These are phyloP conservation scores for Piaya cayana DNA, from an alignment of 2,113 vertebrate species.

Conservation along the genomic window DNA sequence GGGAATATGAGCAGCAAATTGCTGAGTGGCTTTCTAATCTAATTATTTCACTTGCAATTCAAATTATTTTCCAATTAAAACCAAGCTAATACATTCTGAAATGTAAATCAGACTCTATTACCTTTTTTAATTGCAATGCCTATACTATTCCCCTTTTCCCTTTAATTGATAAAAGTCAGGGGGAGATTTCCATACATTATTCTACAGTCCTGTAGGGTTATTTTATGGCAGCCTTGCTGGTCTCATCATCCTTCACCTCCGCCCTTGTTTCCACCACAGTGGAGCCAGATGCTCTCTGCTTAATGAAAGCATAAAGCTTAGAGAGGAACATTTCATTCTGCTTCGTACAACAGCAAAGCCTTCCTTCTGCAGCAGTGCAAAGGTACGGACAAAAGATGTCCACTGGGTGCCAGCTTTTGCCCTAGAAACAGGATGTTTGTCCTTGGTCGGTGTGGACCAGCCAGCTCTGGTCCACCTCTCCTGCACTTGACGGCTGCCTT, in stretches of 20 bases:
- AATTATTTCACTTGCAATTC: conserved; percentile 75
- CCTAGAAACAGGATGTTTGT: not conserved
- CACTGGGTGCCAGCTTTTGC: not conserved
- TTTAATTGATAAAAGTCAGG: conserved; percentile 58
- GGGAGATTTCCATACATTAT: not conserved
- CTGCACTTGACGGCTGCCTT: not conserved
- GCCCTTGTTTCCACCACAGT: not conserved
- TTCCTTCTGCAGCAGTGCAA: not conserved
- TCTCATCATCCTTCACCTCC: not conserved
- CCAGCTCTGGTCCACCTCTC: not conserved
- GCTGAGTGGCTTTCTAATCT: conserved; percentile 70
- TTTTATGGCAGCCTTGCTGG: not conserved
- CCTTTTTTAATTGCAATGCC: conserved; percentile 62
- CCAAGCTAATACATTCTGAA: conserved; percentile 69
- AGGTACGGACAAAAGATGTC: not conserved
- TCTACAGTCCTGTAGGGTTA: conserved; percentile 22
- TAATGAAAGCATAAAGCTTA: not conserved
- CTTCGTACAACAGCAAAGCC: not conserved
- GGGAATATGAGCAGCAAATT: conserved; percentile 48
- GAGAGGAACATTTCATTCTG: not conserved
- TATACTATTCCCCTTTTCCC: conserved; percentile 38
- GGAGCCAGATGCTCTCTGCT: not conserved
- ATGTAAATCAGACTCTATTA: conserved; percentile 73
- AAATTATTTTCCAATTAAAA: conserved; percentile 77
- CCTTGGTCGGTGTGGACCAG: accelerated